Base-by-base conservation (phyloP, 1,140 invertebrate species). In the Hestina assimilis region DNA sequence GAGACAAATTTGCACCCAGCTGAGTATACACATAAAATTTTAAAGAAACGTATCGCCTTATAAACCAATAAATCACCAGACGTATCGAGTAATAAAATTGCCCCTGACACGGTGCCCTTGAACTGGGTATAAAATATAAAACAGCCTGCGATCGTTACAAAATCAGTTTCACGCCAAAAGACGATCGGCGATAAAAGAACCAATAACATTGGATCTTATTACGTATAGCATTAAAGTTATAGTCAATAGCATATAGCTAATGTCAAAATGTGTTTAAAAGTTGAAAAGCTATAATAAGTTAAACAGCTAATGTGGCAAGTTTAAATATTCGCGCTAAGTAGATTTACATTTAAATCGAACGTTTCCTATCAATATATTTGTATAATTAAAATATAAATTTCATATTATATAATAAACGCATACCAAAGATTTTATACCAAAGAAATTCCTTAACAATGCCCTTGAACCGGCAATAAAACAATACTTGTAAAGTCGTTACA, bases 101-200 rank as follows among this genome's bases (percentile, higher is more conserved):
- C 38, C 61, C 70, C 52, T 66, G 63, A 70, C 63, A 54, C 58
- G 24, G 21, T 55, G 57, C 59, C 57, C 60, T 53, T 66, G 66
- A 38, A 38, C 33, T 17, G 15, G 7, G 33, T 38, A 38, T 65
- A 61, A 59, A 58, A 63, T 28, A 59, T 41, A 62, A 55, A 48
- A 64, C 53, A 35, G 53, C 58, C 59, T 57, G 60, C 59, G 64
- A 38, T 38, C 33, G 33, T 38, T 38, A 19, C 33, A 38, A 38
- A 38, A 38, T 38, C 33, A n/a, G 33, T 38, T 38, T 38, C 33
- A 38, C 33, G 31, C 31, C 31, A 35, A 35, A 35, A 12, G 31
- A 15, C 31, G 31, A 35, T 15, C 12, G 14, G 15, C 31, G 14
- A 35, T 35, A 35, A 35, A 35, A n/a, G 1, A 14, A 8, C 12